Conservation (phyloP, 2,113 vertebrate genomes). For the Ciconia stormi region DNA sequence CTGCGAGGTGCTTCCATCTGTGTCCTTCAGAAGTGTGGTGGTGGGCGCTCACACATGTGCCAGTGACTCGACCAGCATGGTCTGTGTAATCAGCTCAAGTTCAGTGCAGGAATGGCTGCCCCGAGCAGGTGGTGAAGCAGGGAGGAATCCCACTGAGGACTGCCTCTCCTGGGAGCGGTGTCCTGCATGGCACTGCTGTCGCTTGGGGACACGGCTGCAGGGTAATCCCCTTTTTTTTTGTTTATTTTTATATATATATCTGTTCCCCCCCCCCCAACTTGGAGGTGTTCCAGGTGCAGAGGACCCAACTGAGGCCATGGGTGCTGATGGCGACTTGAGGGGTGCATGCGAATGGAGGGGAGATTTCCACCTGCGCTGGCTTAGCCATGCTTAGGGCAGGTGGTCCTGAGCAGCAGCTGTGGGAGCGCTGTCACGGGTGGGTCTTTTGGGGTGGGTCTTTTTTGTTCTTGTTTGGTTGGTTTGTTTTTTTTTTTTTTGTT, state of each 20-base stretch:
- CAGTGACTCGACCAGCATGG: fast-evolving
- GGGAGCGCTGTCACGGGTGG: too few species aligned
- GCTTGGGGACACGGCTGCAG: fast-evolving
- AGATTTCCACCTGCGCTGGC: too few species aligned
- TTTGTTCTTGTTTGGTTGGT: background rate
- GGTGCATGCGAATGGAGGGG: fast-evolving
- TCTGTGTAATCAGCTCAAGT: fast-evolving
- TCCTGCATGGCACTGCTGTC: fast-evolving
- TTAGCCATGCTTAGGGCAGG: too few species aligned
- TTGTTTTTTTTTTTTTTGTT: background rate
- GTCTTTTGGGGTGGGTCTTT: background rate
- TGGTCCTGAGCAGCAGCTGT: background rate
- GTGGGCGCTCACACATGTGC: fast-evolving
- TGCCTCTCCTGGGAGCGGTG: fast-evolving
- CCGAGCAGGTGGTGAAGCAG: fast-evolving
- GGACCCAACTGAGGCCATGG: background rate
- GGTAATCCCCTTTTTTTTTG: background rate
- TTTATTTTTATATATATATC: background rate
- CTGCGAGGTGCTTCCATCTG: fast-evolving
- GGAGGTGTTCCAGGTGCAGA: fast-evolving
- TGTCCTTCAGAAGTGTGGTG: background rate
- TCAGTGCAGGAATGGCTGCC: background rate
- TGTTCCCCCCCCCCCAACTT: fast-evolving
- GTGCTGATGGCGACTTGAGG: background rate
- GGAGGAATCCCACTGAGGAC: too few species aligned